Percentiles rank a stretch among this genome's conserved stretches.
Conservation (phyloP, 2,113 vertebrate species). For the Albula goreensis region DNA sequence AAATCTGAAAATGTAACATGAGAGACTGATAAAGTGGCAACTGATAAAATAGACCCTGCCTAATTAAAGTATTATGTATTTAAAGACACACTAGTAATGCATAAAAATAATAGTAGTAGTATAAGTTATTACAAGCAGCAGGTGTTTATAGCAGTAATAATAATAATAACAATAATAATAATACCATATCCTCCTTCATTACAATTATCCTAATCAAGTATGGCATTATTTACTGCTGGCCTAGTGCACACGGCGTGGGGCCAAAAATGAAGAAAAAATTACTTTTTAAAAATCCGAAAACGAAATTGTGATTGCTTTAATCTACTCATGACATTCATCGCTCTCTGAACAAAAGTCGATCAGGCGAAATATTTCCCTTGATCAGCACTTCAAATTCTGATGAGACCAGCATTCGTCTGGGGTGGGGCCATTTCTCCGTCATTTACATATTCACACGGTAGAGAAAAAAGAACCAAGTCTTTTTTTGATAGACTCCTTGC, state of each 20-base stretch:
- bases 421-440: constrained; percentile 19
- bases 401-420: constrained; percentile 41
- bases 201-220: background rate
- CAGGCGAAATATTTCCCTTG: constrained; percentile 36
- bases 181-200: background rate
- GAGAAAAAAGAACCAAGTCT: background rate
- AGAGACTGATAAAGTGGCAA: background rate
- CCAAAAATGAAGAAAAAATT: background rate
- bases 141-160: background rate
- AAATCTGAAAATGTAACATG: background rate
- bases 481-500: background rate
- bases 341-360: constrained; percentile 38
- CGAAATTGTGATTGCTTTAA: background rate
- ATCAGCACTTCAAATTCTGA: constrained; percentile 48
- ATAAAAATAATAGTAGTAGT: background rate
- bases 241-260: background rate
- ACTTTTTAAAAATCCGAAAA: background rate
- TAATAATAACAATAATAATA: background rate
- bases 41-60: background rate
- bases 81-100: background rate
- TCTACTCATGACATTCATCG: background rate
- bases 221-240: background rate
- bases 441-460: constrained; percentile 6
- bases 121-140: too few relatives aligned
- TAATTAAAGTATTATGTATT: background rate